Conservation (phyloP, 2,113 vertebrate genomes). For the Cepphus grylle region DNA sequence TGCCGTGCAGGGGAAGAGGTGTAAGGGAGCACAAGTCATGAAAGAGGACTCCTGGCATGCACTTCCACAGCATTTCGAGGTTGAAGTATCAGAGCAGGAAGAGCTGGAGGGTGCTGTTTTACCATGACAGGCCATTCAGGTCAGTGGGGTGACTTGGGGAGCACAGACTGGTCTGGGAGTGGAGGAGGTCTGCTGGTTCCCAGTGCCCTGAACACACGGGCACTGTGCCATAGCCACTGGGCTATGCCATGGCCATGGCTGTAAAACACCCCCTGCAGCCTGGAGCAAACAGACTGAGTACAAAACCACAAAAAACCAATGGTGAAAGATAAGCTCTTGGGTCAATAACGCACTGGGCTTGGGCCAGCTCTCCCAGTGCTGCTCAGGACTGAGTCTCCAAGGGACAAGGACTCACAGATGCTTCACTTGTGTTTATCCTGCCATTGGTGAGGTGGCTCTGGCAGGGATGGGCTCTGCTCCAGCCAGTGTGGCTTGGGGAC, state of each 20-base stretch:
- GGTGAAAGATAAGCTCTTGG: neutral
- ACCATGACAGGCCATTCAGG: rapidly evolving
- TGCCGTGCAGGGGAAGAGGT: neutral
- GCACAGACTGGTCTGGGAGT: neutral
- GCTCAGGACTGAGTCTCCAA: neutral
- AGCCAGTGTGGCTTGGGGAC: neutral
- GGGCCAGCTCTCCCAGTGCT: neutral
- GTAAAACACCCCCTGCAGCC: neutral
- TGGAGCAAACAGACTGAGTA: neutral
- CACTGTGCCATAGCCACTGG: neutral
- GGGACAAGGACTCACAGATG: neutral
- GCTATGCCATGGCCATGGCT: neutral
- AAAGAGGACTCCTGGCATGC: no score
- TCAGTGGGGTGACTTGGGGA: neutral
- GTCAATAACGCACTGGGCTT: neutral
- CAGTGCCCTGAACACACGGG: rapidly evolving
- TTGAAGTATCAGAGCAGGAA: neutral
- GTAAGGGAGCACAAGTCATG: neutral
- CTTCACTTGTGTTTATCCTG: neutral
- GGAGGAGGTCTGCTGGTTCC: neutral
- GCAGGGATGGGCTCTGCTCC: neutral
- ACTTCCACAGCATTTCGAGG: neutral
- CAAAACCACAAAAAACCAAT: neutral
- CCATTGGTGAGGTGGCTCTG: neutral
- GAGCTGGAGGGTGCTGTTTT: neutral